These are phyloP conservation scores for Salticus scenicus DNA, from an alignment of 2,888 invertebrate genomes.

Conservation along the genomic window DNA sequence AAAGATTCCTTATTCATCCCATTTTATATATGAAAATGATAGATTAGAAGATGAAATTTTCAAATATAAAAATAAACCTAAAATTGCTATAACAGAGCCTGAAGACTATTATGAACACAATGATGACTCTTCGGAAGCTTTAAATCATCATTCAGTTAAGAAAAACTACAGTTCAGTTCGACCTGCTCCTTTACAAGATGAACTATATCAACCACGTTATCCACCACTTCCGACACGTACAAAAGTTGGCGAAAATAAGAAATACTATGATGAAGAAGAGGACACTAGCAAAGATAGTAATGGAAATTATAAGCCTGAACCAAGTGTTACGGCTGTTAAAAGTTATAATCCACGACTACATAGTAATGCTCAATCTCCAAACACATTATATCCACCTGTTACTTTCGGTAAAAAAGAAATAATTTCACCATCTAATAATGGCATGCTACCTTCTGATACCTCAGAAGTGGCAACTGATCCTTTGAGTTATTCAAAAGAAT, in stretches of 20 bases:
- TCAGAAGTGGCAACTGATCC: constrained; percentile 38
- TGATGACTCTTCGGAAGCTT: constrained; percentile 1
- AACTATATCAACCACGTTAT: constrained; percentile 35
- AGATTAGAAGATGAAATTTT: neutral
- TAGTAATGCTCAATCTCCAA: no score
- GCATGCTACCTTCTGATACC: no score
- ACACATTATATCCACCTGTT: constrained; percentile 25
- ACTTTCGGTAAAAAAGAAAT: neutral
- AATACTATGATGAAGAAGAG: neutral
- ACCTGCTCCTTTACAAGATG: constrained; percentile 50
- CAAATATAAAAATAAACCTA: neutral
- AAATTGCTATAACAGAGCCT: neutral
- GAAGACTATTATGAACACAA: neutral
- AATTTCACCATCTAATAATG: constrained; percentile 17
- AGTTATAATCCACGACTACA: constrained; percentile 15
- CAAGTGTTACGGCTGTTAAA: neutral
- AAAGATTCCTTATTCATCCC: neutral
- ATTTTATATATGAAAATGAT: constrained; percentile 18
- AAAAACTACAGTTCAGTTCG: constrained; percentile 49
- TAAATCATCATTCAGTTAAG: constrained; percentile 19
- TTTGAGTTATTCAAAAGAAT: constrained; percentile 31
- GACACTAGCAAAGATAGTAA: neutral
- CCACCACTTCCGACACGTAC: constrained; percentile 40
- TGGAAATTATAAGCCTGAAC: neutral
- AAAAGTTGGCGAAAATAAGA: constrained; percentile 15